These are phyloP conservation scores for Protobothrops flavoviridis DNA, from an alignment of 2,113 vertebrate genomes.

Conservation along the genomic window DNA sequence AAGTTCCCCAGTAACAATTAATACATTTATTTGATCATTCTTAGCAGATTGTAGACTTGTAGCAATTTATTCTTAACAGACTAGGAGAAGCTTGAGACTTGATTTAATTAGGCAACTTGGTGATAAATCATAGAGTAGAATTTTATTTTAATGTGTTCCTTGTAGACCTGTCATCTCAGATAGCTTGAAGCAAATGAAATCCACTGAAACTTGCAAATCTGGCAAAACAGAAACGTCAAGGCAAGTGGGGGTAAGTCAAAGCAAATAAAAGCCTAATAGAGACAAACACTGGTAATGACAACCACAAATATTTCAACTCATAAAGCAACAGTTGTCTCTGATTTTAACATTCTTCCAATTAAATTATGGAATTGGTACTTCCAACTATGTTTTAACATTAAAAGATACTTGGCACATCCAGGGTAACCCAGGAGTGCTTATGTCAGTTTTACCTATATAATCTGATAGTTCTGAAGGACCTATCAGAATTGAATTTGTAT, in stretches of 20 bases:
- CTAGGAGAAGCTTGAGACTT: slow-evolving; percentile 14
- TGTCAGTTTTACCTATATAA: background rate
- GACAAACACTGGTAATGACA: slow-evolving; percentile 29
- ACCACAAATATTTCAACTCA: slow-evolving; percentile 21
- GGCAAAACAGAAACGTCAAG: slow-evolving; percentile 16
- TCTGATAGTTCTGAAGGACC: slow-evolving; percentile 6
- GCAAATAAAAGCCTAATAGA: background rate
- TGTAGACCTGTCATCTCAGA: slow-evolving; percentile 23
- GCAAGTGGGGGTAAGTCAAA: background rate
- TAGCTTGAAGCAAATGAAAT: slow-evolving; percentile 42
- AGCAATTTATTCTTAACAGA: slow-evolving; percentile 20
- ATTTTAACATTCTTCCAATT: slow-evolving; percentile 30
- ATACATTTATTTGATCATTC: slow-evolving; percentile 26
- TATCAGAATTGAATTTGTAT: background rate
- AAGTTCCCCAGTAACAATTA: slow-evolving; percentile 36
- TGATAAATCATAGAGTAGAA: slow-evolving; percentile 39
- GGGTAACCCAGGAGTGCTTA: slow-evolving; percentile 3
- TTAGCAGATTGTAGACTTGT: slow-evolving; percentile 24
- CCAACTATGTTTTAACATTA: slow-evolving; percentile 16
- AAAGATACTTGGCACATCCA: slow-evolving; percentile 11
- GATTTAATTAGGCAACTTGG: slow-evolving; percentile 44
- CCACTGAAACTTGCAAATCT: slow-evolving; percentile 16
- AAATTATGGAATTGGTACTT: background rate
- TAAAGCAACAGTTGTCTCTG: slow-evolving; percentile 27
- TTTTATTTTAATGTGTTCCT: slow-evolving; percentile 43